Base-by-base conservation (phyloP, 1,140 invertebrate genomes). In the Ceratitis capitata region DNA sequence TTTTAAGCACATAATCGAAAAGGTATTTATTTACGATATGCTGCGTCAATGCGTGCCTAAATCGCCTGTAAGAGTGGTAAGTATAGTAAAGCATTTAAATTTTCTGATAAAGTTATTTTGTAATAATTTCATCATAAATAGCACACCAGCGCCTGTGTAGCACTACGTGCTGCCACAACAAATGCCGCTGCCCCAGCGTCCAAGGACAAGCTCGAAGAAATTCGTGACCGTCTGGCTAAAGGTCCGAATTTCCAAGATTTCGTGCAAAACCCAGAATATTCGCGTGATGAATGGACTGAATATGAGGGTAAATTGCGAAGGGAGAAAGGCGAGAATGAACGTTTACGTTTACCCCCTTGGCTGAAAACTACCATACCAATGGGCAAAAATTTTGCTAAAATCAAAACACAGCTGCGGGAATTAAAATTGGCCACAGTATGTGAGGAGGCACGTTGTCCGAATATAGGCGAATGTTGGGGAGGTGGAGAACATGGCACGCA, bases 381-480 rank as follows among this genome's bases (percentile, higher is more conserved):
- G 88, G 98, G 96, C 47, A 94, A 96, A 89, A 98, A 97, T 92
- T 98, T 96, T 90, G 94, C 93, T 87, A 95, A 94, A 89, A 92
- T 99, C 19, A 99, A 99, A 90, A 94, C 96, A 82, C 96, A 98
- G 89, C 92, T 99, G 14, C 93, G 97, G 84, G 94, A 95, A 19
- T 93, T 99, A 16, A 99, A 98, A 88, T 93, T 99, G 12, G 96
- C 98, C 88, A 99, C 99, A 3, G 99, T 99, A 1, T 99, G 99
- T 92, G 98, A 99, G 92, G 99, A 99, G 93, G 99, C 99, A 0
- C 94, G 97, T 87, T 99, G 99, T 94, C 99, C 99, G 1, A 99
- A 99, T 92, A 99, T 99, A 88, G 98, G 98, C 29, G 98, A 99
- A 93, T 99, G 99, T 93, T 99, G 99, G 99, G 98, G 98, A 87